A percentile compares a stretch with the other conserved stretches of the same genome.
phyloP scores from a whole-genome alignment of 2,888 invertebrate species.

The Cyclophora albipunctata region DNA sequence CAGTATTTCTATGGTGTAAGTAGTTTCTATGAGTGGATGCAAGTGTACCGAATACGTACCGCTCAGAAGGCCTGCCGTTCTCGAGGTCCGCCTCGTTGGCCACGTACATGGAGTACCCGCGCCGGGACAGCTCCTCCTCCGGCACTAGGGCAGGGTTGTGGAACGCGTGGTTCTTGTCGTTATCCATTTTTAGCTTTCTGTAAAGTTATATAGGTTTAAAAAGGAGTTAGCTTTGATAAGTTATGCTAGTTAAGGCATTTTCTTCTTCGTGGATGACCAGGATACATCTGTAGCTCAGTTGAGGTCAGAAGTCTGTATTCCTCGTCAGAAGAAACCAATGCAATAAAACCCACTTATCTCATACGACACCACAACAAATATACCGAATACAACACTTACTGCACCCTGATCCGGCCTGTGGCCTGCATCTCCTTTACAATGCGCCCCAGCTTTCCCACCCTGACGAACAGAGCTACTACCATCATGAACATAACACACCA shows the following conservation, averaged over 20 bases:
- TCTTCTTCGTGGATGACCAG: too few species aligned
- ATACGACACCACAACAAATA: too few species aligned
- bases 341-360: too few species aligned
- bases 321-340: too few species aligned
- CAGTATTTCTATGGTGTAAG: too few species aligned
- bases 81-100: conserved; percentile 51
- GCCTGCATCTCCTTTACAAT: conserved; percentile 45
- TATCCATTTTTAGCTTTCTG: conserved; percentile 56
- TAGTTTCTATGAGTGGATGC: too few species aligned
- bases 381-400: conserved; percentile 37
- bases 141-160: conserved; percentile 72
- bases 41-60: conserved; percentile 23
- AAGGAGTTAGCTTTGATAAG: neutral
- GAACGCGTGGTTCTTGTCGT: conserved; percentile 63
- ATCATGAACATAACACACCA: conserved; percentile 41
- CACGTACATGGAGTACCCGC: conserved; percentile 76
- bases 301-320: too few species aligned
- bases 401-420: conserved; percentile 49
- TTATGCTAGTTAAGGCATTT: too few species aligned
- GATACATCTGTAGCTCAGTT: too few species aligned
- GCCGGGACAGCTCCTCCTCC: conserved; percentile 73
- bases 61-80: conserved; percentile 47
- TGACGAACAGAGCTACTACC: conserved; percentile 38
- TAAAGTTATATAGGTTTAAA: conserved; percentile 10
- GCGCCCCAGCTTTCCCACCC: conserved; percentile 36